Evolutionary conservation across 2,888 invertebrate genomes (phyloP).

Genomic region (Cybosia mesomella): DNA sequence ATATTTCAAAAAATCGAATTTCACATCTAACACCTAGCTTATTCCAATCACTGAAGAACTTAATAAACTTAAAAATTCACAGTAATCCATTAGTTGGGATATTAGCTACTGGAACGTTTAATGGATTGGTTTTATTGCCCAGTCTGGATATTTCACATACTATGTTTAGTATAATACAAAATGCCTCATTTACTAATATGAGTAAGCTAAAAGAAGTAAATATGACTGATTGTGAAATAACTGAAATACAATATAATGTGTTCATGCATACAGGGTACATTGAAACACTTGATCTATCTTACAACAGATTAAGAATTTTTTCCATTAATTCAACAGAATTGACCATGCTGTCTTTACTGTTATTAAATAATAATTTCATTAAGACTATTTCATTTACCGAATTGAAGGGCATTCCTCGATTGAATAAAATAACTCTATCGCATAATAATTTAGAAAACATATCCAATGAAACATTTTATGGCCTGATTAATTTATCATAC

Average conservation of each 20-base stretch:
- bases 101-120: conserved; percentile 62
- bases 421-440: conserved; percentile 59
- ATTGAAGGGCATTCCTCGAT: conserved; percentile 49
- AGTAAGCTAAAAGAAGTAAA: conserved; percentile 62
- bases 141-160: conserved; percentile 67
- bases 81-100: conserved; percentile 64
- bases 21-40: conserved; percentile 57
- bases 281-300: conserved; percentile 69
- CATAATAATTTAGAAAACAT: conserved; percentile 58
- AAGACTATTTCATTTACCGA: conserved; percentile 48
- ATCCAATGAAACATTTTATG: conserved; percentile 48
- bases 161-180: conserved; percentile 58
- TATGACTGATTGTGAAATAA: conserved; percentile 63
- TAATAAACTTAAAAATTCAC: conserved; percentile 65
- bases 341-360: conserved; percentile 52
- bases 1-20: conserved; percentile 72
- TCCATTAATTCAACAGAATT: conserved; percentile 64
- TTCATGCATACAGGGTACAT: conserved; percentile 63
- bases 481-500: conserved; percentile 51
- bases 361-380: conserved; percentile 67
- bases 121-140: conserved; percentile 65
- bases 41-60: conserved; percentile 59
- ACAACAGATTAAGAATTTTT: conserved; percentile 62
- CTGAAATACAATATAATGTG: conserved; percentile 63
- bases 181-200: conserved; percentile 72